These are phyloP conservation scores for Rhinolophus sinicus DNA, from an alignment of 2,113 vertebrate species.

Conservation along the genomic window DNA sequence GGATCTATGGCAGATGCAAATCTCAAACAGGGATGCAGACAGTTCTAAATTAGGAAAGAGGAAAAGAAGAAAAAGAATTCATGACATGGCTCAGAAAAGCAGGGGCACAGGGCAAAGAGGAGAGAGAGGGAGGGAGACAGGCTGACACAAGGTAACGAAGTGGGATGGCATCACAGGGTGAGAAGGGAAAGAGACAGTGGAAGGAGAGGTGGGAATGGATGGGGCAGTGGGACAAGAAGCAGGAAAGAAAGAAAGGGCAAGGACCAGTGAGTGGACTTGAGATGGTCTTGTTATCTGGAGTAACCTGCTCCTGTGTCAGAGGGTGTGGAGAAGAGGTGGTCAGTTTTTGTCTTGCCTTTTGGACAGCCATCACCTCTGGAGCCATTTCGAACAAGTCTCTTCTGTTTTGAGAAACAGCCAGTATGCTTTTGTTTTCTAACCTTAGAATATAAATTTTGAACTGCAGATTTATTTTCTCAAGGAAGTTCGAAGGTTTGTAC, in stretches of 20 bases:
- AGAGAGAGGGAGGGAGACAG: not conserved
- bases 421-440: not conserved
- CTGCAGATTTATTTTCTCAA: conserved; percentile 15
- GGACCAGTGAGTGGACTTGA: fast-evolving
- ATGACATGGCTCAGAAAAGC: not conserved
- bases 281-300: too few relatives aligned
- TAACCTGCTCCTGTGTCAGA: too few relatives aligned
- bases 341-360: not conserved
- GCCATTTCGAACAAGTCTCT: not conserved
- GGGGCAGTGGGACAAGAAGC: too few relatives aligned
- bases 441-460: not conserved
- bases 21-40: not conserved
- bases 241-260: not conserved
- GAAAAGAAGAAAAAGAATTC: not conserved
- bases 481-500: not conserved
- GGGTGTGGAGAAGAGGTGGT: not conserved
- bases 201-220: fast-evolving
- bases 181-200: not conserved
- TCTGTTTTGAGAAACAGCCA: not conserved
- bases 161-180: not conserved
- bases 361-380: not conserved
- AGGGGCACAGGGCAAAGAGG: not conserved
- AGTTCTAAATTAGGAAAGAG: not conserved
- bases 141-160: not conserved
- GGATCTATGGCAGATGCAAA: not conserved